phyloP scores from a whole-genome alignment of 2,888 invertebrate species.

The Eremobia ochroleuca region DNA sequence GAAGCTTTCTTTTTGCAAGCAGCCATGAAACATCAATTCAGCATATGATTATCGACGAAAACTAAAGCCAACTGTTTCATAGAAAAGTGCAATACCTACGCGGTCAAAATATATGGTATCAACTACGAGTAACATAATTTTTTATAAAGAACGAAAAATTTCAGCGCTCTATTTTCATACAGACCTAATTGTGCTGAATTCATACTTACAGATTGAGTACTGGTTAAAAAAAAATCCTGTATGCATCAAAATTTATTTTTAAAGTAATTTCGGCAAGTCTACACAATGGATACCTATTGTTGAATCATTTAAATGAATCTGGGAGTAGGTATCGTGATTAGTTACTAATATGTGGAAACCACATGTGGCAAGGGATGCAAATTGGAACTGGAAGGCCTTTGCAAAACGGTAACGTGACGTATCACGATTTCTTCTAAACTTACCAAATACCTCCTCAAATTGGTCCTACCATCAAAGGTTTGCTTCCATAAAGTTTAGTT shows the following conservation, averaged over 20 bases:
- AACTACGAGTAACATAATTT: too few relatives aligned
- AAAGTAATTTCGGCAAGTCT: background rate
- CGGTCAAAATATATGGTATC: too few relatives aligned
- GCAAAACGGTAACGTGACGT: too few relatives aligned
- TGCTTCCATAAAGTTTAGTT: background rate
- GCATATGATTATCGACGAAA: too few relatives aligned
- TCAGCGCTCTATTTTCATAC: too few relatives aligned
- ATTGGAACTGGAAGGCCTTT: background rate
- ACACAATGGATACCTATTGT: background rate
- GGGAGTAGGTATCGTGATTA: background rate
- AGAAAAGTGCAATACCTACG: too few relatives aligned
- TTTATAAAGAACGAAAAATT: too few relatives aligned
- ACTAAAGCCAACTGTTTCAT: too few relatives aligned
- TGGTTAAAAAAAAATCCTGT: too few relatives aligned
- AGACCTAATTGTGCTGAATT: too few relatives aligned
- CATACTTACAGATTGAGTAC: too few relatives aligned
- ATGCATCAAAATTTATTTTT: too few relatives aligned
- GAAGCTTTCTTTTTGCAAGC: background rate
- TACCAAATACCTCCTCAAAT: background rate
- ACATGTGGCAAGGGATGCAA: background rate
- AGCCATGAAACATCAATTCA: background rate
- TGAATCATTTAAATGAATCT: background rate
- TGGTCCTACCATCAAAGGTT: background rate
- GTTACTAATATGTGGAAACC: background rate
- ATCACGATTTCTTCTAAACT: background rate